Evolutionary conservation across 2,797 vertebrate species (phyloP), one percentile per base, ranked within the genome.

Genomic region (Eospalax fontanierii): DNA sequence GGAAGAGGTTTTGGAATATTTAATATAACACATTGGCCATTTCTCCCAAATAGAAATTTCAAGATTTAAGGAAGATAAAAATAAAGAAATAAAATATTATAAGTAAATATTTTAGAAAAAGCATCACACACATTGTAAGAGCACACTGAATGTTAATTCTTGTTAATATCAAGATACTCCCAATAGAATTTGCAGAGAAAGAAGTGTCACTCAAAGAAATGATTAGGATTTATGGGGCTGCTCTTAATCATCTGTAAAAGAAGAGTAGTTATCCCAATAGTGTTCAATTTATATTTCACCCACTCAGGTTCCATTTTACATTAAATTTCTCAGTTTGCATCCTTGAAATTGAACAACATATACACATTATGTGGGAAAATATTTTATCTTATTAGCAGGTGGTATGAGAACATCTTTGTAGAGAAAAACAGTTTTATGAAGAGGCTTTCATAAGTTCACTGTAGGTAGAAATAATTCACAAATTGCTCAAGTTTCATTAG

Each of bases 351-450:
- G 38, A 88, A 80, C 10, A 84, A 87, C 30, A 87, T 71, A 92
- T 90, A 90, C 68, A 33, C 87, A 90, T 87, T 87, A 83, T 83
- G 18, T 87, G 66, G 81, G 82, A 71, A 96, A 95, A 90, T n/a
- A 70, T 93, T 82, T 96, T 70, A 90, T 92, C 74, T 94, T 87
- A 87, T 87, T 90, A 95, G 66, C 33, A 95, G 50, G 71, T 93
- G 78, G 40, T 46, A 79, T 87, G 40, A 94, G 50, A 80, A 90
- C 43, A 80, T 91, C 61, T 93, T 83, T 87, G 81, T 90, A 76
- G 43, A 4, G n/a, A 79, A 87, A 80, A 83, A 91, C 6, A 74
- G 57, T 89, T 86, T 82, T 91, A 87, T 87, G 90, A 75, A 92
- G 10, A 15, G 40, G 14, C 46, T 89, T 94, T 95, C n/a, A 85